A percentile compares a stretch with the other conserved stretches of the same genome.
These are phyloP conservation scores for Torymus texanus DNA, from an alignment of 2,888 invertebrate genomes.

Conservation along the genomic window DNA sequence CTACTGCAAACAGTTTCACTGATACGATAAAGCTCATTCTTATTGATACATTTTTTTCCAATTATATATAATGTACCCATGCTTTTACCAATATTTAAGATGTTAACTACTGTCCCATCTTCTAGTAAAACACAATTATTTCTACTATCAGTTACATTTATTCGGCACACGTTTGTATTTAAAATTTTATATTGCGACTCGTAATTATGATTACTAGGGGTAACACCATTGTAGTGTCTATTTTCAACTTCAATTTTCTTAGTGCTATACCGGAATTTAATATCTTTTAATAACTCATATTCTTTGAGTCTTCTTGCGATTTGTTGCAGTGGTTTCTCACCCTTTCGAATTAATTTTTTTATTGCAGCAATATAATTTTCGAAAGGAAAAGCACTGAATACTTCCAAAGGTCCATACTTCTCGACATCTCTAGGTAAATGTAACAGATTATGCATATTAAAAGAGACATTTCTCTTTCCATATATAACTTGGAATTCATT, in stretches of 20 bases:
- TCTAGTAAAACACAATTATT: not conserved
- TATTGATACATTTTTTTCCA: not conserved
- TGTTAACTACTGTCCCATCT: not conserved
- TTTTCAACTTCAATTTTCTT: too few relatives aligned
- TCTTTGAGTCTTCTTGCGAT: conserved; percentile 18
- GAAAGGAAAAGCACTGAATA: conserved; percentile 65
- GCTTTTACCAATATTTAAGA: not conserved
- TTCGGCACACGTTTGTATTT: not conserved
- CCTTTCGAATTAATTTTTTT: conserved; percentile 53
- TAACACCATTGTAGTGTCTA: not conserved
- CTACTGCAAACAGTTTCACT: not conserved
- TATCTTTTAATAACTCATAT: not conserved
- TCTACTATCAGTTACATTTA: not conserved
- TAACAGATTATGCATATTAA: conserved; percentile 66
- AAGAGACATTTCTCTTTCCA: conserved; percentile 55
- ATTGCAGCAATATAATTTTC: conserved; percentile 63
- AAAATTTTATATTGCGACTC: not conserved
- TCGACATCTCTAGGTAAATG: conserved; percentile 64
- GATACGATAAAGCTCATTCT: not conserved
- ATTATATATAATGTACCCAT: not conserved
- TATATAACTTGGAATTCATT: conserved; percentile 56
- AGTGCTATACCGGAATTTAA: too few relatives aligned
- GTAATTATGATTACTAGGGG: not conserved
- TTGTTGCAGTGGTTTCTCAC: conserved; percentile 48
- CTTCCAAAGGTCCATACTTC: conserved; percentile 62